Evolutionary conservation across 2,797 vertebrate species (phyloP), one percentile per base, ranked within the genome.

Genomic region (Falco biarmicus): DNA sequence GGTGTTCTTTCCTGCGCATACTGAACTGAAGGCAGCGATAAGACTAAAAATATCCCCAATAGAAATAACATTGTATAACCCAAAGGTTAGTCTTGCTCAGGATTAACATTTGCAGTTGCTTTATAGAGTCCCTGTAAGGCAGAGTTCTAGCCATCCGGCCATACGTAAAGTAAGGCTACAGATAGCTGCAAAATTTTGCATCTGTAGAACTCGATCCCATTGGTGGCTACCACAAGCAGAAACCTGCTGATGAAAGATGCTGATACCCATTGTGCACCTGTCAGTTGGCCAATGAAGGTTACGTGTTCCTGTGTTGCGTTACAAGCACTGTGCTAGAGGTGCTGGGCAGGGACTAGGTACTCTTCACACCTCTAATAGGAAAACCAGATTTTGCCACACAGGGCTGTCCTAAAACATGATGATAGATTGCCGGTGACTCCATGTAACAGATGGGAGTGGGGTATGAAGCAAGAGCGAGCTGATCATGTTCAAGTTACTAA

Each of bases 21-120:
- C 71, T 47, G 59, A 82, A 88, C 88, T 76, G 83, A 89, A 94
- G 83, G 71, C 70, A 87, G 53, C 11, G 89, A 95, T 93, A 89
- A 94, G 70, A 88, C 94, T 94, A 89, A 95, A 97, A 95, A 95
- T 90, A 97, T 87, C 64, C 53, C 71, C 82, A 60, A 50, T 47
- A 93, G 95, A 84, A 95, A 91, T 12, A 78, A 68, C 77, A 83
- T 82, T 92, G 90, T 92, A 11, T 83, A 90, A 95, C 89, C 88
- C 90, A 92, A 95, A 95, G 92, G 89, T 96, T 95, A 93, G 59
- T 47, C 71, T 90, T 95, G 83, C 80, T 91, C 15, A 6, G 95
- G 93, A 88, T 95, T 89, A 90, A 93, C 95, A 95, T 91, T 94
- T 89, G 76, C 76, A 37, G 66, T 93, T 2, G 11, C 80, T 94